These are phyloP conservation scores for Rhynchophorus ferrugineus DNA, from an alignment of 1,140 invertebrate genomes.

Conservation along the genomic window DNA sequence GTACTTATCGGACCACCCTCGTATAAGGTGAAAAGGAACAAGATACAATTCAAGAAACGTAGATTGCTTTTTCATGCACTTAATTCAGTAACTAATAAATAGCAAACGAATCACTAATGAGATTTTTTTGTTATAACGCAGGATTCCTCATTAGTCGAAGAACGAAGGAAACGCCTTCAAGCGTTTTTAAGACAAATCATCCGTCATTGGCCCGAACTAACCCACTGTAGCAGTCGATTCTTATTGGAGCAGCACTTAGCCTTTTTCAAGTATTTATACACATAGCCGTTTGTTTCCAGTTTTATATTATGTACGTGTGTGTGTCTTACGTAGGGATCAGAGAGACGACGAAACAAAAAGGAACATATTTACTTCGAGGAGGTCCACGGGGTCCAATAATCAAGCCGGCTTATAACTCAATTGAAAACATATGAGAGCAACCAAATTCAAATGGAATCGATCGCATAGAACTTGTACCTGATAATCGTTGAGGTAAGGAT, in stretches of 20 bases:
- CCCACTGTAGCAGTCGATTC: conserved; percentile 58
- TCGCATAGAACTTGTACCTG: too few relatives aligned
- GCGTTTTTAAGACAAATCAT: conserved; percentile 71
- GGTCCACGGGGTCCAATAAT: conserved; percentile 26
- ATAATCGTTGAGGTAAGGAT: too few relatives aligned
- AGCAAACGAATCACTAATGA: too few relatives aligned
- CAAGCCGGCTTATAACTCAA: conserved; percentile 37
- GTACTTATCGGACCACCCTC: too few relatives aligned
- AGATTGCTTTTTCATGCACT: neutral
- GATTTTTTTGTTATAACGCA: too few relatives aligned
- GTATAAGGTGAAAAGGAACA: too few relatives aligned
- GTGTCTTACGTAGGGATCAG: conserved; percentile 30
- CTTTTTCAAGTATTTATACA: conserved; percentile 66
- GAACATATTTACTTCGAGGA: conserved; percentile 30
- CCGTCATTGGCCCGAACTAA: conserved; percentile 61
- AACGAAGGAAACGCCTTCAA: conserved; percentile 65
- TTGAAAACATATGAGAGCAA: too few relatives aligned
- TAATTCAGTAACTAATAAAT: too few relatives aligned
- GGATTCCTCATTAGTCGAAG: conserved; percentile 76
- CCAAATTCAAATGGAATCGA: too few relatives aligned
- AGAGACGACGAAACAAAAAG: conserved; percentile 30
- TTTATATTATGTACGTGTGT: conserved; percentile 4
- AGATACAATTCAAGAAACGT: neutral
- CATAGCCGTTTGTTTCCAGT: conserved; percentile 4
- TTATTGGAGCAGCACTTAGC: conserved; percentile 65